Evolutionary conservation across 2,113 vertebrate genomes (phyloP).

Genomic region (Riparia riparia): DNA sequence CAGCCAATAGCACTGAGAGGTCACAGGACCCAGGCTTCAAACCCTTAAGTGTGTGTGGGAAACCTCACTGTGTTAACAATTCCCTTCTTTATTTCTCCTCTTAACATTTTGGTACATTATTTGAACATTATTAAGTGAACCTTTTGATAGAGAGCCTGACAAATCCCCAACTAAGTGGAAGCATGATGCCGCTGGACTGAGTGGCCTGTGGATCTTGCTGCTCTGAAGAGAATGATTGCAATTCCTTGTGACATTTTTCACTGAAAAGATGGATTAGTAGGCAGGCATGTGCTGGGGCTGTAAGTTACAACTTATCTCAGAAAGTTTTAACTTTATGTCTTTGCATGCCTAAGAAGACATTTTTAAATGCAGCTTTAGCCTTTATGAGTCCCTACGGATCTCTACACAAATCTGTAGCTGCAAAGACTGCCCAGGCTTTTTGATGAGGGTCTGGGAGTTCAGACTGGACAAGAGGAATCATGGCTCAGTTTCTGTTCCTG

Average conservation of each 20-base stretch:
- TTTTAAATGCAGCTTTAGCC: slow-evolving; percentile 48
- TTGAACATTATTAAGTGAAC: not conserved
- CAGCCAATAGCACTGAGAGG: not conserved
- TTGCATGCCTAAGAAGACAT: slow-evolving; percentile 48
- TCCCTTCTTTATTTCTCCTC: slow-evolving; percentile 2
- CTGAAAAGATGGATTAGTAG: slow-evolving; percentile 55
- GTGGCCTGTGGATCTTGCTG: not conserved
- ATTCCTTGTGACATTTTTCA: slow-evolving; percentile 8
- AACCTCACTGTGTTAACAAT: not conserved
- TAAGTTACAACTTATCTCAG: slow-evolving; percentile 58
- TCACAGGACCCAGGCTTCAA: not conserved
- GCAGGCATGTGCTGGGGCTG: slow-evolving; percentile 33
- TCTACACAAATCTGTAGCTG: slow-evolving; percentile 37
- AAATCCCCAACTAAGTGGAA: not conserved
- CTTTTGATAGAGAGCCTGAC: not conserved
- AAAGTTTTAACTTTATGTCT: slow-evolving; percentile 58
- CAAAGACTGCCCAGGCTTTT: slow-evolving; percentile 29
- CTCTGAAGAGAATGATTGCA: not conserved
- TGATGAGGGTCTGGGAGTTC: slow-evolving; percentile 43
- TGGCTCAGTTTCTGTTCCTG: not conserved
- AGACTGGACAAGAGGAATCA: not conserved
- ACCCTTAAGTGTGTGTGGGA: not conserved
- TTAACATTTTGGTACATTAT: not conserved
- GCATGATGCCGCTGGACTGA: not conserved
- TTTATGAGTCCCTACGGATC: slow-evolving; percentile 46